A percentile compares a stretch with the other conserved stretches of the same genome.
phyloP scores from a whole-genome alignment of 2,888 invertebrate species.

The Sepiola atlantica region DNA sequence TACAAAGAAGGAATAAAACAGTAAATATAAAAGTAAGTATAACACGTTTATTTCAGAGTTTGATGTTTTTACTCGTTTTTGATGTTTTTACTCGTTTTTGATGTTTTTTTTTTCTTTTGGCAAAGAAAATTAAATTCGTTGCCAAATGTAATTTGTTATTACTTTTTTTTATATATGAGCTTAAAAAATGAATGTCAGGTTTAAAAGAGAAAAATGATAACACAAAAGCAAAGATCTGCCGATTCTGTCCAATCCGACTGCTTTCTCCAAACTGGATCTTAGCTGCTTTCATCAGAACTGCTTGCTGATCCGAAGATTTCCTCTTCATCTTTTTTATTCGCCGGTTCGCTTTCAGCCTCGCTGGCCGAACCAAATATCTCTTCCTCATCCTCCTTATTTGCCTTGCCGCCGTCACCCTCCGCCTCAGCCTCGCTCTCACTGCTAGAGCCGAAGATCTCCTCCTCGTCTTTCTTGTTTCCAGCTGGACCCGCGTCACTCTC shows the following conservation, averaged over 20 bases:
- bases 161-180: not conserved
- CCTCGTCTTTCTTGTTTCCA: not conserved
- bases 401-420: constrained; percentile 56
- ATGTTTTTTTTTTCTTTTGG: not conserved
- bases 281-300: constrained; percentile 62
- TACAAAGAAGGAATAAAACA: not conserved
- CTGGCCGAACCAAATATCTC: constrained; percentile 51
- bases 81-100: not conserved
- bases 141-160: not conserved
- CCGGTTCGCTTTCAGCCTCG: constrained; percentile 64
- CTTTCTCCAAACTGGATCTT: not conserved
- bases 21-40: not conserved
- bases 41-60: not conserved
- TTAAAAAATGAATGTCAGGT: not conserved
- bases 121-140: not conserved
- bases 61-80: not conserved
- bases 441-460: constrained; percentile 37
- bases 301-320: constrained; percentile 70
- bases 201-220: not conserved
- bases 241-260: not conserved
- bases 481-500: constrained; percentile 14
- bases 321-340: constrained; percentile 69
- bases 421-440: constrained; percentile 53
- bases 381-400: constrained; percentile 64
- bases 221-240: not conserved